Conservation (phyloP, 2,113 vertebrate genomes). For the Paradoxurus hermaphroditus region DNA sequence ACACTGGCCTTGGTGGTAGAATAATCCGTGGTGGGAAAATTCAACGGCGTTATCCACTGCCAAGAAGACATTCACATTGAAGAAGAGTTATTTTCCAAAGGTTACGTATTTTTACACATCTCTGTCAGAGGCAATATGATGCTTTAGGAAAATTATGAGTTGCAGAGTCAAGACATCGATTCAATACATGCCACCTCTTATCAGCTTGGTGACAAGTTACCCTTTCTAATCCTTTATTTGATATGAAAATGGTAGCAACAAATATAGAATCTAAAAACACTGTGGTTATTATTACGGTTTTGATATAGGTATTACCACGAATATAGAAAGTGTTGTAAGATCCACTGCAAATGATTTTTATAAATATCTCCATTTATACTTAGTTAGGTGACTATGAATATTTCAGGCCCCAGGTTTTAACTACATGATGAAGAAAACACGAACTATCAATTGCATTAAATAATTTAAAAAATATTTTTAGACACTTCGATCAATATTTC, state of each 20-base stretch:
- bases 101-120: background rate
- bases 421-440: background rate
- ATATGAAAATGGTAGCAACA: background rate
- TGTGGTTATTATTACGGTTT: background rate
- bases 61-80: constrained; percentile 29
- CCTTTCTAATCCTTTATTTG: background rate
- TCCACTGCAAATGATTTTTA: background rate
- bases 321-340: background rate
- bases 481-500: background rate
- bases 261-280: background rate
- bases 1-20: constrained; percentile 93
- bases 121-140: background rate
- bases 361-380: background rate
- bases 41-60: constrained; percentile 89
- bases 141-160: background rate
- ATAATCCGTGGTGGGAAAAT: constrained; percentile 88
- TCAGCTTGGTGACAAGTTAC: background rate
- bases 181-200: background rate
- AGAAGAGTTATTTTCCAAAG: background rate
- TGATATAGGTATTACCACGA: background rate
- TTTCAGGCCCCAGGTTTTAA: background rate
- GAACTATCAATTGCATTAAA: background rate
- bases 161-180: background rate
- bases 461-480: constrained; percentile 19
- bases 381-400: background rate